Percentiles rank a stretch among this genome's conserved stretches.
phyloP scores from a whole-genome alignment of 2,797 vertebrate genomes.

The Chrysocyon brachyurus region DNA sequence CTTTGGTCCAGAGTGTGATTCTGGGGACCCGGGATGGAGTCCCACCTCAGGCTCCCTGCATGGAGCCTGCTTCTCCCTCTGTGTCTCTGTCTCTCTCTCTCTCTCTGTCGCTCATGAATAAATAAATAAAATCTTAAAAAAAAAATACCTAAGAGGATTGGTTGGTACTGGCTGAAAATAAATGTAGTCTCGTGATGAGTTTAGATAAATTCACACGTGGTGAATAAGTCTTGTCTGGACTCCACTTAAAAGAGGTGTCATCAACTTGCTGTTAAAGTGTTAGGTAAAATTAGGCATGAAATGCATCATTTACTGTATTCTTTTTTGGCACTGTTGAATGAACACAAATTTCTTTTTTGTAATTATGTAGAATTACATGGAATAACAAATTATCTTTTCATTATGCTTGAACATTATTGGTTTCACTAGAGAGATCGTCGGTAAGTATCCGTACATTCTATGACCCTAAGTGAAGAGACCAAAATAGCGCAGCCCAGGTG shows the following conservation, averaged over 20 bases:
- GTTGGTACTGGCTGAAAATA: neutral
- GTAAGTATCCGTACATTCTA: neutral
- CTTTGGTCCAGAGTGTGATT: no score
- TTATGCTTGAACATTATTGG: neutral
- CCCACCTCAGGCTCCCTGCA: no score
- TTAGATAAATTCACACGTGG: neutral
- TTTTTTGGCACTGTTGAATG: neutral
- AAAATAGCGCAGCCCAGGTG: neutral
- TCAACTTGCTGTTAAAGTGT: neutral
- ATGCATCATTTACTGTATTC: slow-evolving; percentile 6
- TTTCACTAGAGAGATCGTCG: neutral
- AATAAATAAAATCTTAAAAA: no score
- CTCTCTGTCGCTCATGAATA: no score
- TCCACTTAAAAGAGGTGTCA: neutral
- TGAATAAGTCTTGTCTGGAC: neutral
- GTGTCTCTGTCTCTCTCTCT: no score
- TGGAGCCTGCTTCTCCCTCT: no score
- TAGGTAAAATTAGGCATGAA: neutral
- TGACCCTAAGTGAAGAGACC: neutral
- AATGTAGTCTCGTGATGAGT: neutral
- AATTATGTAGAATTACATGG: neutral
- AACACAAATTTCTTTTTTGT: neutral
- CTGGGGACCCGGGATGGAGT: no score
- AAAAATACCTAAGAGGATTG: neutral
- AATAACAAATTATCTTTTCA: neutral